Percentiles rank a stretch among this genome's conserved stretches.
These are phyloP conservation scores for Excalfactoria chinensis DNA, from an alignment of 2,113 vertebrate species.

Conservation along the genomic window DNA sequence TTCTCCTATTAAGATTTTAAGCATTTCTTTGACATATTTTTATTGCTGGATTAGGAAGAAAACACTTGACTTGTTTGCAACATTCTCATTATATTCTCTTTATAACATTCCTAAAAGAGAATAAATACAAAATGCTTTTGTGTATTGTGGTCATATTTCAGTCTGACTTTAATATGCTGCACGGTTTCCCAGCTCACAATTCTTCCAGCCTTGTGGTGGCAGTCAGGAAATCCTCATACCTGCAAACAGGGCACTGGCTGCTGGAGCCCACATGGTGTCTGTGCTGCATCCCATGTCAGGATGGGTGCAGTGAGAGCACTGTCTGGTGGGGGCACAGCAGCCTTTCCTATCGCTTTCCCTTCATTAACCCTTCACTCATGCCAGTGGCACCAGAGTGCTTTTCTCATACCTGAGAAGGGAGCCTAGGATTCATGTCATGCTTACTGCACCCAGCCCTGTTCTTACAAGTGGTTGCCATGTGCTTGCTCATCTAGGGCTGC, in stretches of 20 bases:
- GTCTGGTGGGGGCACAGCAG: background rate
- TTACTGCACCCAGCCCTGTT: background rate
- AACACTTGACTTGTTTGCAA: conserved; percentile 78
- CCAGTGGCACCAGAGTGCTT: fast-evolving
- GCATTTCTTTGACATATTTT: conserved; percentile 73
- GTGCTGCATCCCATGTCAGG: background rate
- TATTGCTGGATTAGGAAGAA: conserved; percentile 80
- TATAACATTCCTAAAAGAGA: conserved; percentile 80
- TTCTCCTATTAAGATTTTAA: conserved; percentile 66
- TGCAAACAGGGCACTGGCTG: background rate
- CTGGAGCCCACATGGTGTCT: background rate
- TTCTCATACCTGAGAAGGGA: background rate
- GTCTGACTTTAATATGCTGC: conserved; percentile 70
- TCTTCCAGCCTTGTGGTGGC: conserved; percentile 69
- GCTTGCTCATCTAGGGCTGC: too few relatives aligned
- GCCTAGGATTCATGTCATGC: background rate
- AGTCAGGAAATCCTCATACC: conserved; percentile 42
- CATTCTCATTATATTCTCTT: conserved; percentile 80
- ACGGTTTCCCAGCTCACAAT: conserved; percentile 60
- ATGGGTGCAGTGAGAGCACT: fast-evolving
- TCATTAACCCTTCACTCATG: fast-evolving
- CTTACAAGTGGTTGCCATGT: fast-evolving
- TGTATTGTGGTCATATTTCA: conserved; percentile 75
- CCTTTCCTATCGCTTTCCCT: background rate
- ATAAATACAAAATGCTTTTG: conserved; percentile 78